phyloP scores from a whole-genome alignment of 2,113 vertebrate genomes.

The Tyto alba region DNA sequence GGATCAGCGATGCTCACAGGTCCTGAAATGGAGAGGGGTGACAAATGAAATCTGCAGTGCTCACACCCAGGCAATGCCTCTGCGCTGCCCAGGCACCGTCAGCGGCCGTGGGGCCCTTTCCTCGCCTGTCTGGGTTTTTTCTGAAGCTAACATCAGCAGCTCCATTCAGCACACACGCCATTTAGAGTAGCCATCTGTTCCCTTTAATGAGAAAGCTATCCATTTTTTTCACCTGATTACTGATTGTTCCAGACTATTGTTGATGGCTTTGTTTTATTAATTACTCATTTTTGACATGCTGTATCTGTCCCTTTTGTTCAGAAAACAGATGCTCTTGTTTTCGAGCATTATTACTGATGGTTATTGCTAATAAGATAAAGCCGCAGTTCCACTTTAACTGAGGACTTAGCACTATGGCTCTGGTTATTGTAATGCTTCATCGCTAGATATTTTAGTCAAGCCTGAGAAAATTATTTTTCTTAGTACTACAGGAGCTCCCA shows the following conservation, averaged over 20 bases:
- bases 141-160: fast-evolving
- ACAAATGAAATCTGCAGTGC: not conserved
- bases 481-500: not conserved
- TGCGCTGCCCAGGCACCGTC: fast-evolving
- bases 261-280: conserved; percentile 67
- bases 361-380: conserved; percentile 56
- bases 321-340: conserved; percentile 60
- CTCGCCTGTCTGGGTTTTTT: not conserved
- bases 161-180: not conserved
- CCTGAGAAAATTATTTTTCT: not conserved
- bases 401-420: not conserved
- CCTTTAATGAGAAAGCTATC: conserved; percentile 38
- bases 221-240: conserved; percentile 64
- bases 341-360: conserved; percentile 42
- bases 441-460: not conserved
- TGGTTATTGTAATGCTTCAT: not conserved
- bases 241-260: conserved; percentile 59
- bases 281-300: conserved; percentile 65
- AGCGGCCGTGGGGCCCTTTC: not conserved
- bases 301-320: conserved; percentile 58
- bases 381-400: not conserved
- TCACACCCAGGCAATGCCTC: not conserved
- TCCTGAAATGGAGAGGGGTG: not conserved
- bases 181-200: conserved; percentile 46
- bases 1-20: not conserved